Conservation (phyloP, 2,888 invertebrate genomes). For the Sarcophaga caerulescens region DNA sequence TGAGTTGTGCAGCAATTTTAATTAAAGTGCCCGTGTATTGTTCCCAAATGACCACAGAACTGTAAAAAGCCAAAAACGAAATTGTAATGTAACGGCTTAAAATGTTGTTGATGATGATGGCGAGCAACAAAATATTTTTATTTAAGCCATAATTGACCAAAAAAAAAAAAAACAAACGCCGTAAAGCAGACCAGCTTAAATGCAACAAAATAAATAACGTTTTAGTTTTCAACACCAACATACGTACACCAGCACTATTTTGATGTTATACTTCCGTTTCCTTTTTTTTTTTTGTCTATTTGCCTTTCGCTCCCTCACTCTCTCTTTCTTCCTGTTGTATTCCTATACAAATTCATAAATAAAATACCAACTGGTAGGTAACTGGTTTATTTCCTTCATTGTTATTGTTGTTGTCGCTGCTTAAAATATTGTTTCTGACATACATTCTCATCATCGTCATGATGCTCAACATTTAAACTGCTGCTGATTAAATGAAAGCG, state of each 20-base stretch:
- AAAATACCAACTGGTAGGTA: background rate
- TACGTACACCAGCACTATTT: too few relatives aligned
- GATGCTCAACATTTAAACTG: conserved; percentile 8
- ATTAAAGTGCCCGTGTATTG: background rate
- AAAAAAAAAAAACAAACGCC: background rate
- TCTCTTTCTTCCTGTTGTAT: too few relatives aligned
- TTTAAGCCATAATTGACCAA: conserved; percentile 1
- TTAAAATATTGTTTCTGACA: background rate
- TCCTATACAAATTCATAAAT: background rate
- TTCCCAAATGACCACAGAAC: background rate
- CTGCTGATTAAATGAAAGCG: background rate
- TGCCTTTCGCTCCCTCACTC: too few relatives aligned
- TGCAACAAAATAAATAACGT: background rate
- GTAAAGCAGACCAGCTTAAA: background rate
- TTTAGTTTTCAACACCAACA: background rate
- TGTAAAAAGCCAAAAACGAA: background rate
- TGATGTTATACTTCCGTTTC: background rate
- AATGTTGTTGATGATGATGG: background rate
- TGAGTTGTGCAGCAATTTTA: background rate
- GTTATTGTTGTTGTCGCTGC: background rate
- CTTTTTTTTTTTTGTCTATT: background rate
- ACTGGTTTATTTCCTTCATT: background rate
- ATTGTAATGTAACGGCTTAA: background rate
- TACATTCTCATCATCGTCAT: background rate
- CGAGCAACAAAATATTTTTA: conserved; percentile 10